Conservation (phyloP, 2,113 vertebrate species). For the Nerophis ophidion region DNA sequence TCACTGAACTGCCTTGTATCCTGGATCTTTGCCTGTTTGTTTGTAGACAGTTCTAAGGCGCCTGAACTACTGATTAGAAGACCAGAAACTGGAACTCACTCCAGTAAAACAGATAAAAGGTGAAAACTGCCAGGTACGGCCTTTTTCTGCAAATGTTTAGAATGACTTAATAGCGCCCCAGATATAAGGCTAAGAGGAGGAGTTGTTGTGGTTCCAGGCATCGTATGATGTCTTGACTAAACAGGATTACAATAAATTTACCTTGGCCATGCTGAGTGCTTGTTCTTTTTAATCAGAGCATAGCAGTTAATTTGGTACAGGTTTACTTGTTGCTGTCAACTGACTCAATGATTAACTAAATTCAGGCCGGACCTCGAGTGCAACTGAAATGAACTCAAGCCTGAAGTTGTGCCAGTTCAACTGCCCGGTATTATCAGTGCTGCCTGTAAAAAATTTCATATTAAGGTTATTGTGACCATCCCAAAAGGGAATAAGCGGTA, state of each 20-base stretch:
- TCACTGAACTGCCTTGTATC: slow-evolving; percentile 49
- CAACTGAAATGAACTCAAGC: neutral
- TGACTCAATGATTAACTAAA: neutral
- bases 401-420: slow-evolving; percentile 1
- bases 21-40: slow-evolving; percentile 55
- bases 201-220: neutral
- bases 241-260: slow-evolving; percentile 14
- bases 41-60: slow-evolving; percentile 51
- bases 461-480: too few species aligned
- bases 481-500: too few species aligned
- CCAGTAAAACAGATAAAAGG: neutral
- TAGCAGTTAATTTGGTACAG: slow-evolving; percentile 1
- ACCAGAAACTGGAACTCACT: slow-evolving; percentile 18
- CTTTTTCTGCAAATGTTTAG: slow-evolving; percentile 5
- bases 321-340: slow-evolving; percentile 1
- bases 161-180: neutral
- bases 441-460: too few species aligned
- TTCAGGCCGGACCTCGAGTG: neutral
- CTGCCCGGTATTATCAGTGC: neutral
- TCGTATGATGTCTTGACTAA: slow-evolving; percentile 1
- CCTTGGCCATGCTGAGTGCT: neutral
- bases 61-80: slow-evolving; percentile 52
- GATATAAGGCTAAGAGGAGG: neutral
- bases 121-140: neutral
- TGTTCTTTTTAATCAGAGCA: slow-evolving; percentile 12